Evolutionary conservation across 2,113 vertebrate species (phyloP), one percentile per base, ranked within the genome.

Genomic region (Elaphurus davidianus): DNA sequence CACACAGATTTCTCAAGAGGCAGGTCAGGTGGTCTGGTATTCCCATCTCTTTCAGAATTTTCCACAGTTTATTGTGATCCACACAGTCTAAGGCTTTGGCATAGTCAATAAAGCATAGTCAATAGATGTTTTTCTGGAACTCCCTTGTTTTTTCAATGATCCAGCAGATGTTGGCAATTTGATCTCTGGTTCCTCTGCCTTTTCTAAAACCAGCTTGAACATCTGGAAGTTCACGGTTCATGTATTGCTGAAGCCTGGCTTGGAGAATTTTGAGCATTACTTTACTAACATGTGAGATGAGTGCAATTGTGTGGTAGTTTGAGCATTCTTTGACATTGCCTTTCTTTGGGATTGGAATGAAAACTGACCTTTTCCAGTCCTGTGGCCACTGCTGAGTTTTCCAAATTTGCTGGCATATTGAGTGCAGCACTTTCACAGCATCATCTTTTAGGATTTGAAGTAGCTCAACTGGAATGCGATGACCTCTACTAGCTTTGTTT

Each of bases 401-500:
- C 30, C 30, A 64, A 64, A 64, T n/a, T 64, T 64, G 7, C 15
- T 64, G 62, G 62, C 7, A n/a, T 17, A 17, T n/a, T 8, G 62
- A n/a, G 30, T n/a, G 30, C 7, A n/a, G 30, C 62, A n/a, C 30
- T n/a, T 64, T 64, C 30, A n/a, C 62, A 64, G 30, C 7, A 62
- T 62, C 60, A 33, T 62, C 60, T 62, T 62, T 62, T 1, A 62
- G 60, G 33, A 64, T 64, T 17, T 64, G 62, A n/a, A n/a, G 9
- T 17, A 64, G 7, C 7, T 64, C 62, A 19, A 64, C 62, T 64
- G 33, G 33, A 64, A 64, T 64, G 0, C 62, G 33, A 64, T n/a
- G 0, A 67, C 33, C 16, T n/a, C 62, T 0, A 67, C 16, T 67
- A 67, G 62, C 16, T 67, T n/a, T n/a, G 62, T 67, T 67, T 0